Evolutionary conservation across 2,113 vertebrate species (phyloP).

Genomic region (Chloropsis cyanopogon): DNA sequence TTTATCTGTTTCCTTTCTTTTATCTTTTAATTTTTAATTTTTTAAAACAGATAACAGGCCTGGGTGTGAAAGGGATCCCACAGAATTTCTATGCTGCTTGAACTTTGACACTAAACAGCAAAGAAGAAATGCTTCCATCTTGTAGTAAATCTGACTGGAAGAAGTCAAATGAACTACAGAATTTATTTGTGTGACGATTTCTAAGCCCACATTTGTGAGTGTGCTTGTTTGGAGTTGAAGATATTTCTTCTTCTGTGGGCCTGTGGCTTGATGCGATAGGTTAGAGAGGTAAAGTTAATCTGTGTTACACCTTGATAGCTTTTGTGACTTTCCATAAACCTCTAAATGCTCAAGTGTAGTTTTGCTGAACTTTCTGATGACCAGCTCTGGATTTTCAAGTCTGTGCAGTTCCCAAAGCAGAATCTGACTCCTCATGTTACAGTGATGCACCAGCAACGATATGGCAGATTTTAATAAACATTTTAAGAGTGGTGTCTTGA

Average conservation of each 20-base stretch:
- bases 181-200: not conserved
- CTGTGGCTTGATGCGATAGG: not conserved
- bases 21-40: not conserved
- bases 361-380: not conserved
- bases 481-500: not conserved
- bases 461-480: not conserved
- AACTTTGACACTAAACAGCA: not conserved
- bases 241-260: not conserved
- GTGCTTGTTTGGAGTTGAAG: not conserved
- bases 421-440: not conserved
- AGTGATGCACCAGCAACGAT: not conserved
- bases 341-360: not conserved
- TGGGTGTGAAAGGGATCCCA: slow-evolving; percentile 70
- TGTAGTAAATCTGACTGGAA: not conserved
- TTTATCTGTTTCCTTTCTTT: not conserved
- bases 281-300: slow-evolving; percentile 1
- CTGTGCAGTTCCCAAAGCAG: not conserved
- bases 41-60: slow-evolving; percentile 59
- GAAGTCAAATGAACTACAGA: not conserved
- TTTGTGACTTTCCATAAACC: not conserved
- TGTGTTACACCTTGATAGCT: not conserved
- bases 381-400: not conserved
- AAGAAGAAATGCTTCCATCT: not conserved
- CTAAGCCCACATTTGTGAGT: not conserved
- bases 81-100: slow-evolving; percentile 58